Evolutionary conservation across 1,140 invertebrate species (phyloP).

Genomic region (Sesamia nonagrioides): DNA sequence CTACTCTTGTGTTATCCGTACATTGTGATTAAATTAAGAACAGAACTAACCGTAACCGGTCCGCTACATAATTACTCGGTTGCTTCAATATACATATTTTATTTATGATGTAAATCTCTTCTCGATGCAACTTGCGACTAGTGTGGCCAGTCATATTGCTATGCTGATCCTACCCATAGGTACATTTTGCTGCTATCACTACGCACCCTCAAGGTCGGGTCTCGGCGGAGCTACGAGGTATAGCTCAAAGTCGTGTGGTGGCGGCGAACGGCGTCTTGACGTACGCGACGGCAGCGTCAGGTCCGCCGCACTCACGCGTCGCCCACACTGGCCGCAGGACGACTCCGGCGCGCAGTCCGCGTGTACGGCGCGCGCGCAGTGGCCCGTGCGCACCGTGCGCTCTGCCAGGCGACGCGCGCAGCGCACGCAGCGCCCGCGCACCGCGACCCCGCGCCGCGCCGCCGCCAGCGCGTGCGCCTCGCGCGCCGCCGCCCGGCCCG

Average conservation of each 20-base stretch:
- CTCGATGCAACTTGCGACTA: too few relatives aligned
- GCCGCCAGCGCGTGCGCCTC: slow-evolving; percentile 67
- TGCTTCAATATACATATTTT: too few relatives aligned
- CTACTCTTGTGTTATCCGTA: too few relatives aligned
- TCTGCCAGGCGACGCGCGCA: slow-evolving; percentile 57
- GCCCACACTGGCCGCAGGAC: slow-evolving; percentile 67
- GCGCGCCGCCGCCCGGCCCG: slow-evolving; percentile 58
- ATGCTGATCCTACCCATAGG: not conserved
- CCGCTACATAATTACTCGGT: too few relatives aligned
- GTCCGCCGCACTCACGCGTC: slow-evolving; percentile 46
- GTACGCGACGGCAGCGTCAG: slow-evolving; percentile 48
- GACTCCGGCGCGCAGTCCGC: slow-evolving; percentile 51
- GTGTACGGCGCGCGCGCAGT: slow-evolving; percentile 65
- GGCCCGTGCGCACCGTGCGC: slow-evolving; percentile 59
- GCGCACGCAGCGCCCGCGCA: slow-evolving; percentile 62
- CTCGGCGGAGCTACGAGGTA: slow-evolving; percentile 75
- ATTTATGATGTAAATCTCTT: too few relatives aligned
- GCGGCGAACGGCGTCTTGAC: slow-evolving; percentile 52
- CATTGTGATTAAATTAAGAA: too few relatives aligned
- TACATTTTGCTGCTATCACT: slow-evolving; percentile 42
- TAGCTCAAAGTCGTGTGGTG: slow-evolving; percentile 66
- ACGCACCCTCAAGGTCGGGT: slow-evolving; percentile 79
- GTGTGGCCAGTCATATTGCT: not conserved
- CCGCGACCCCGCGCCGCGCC: slow-evolving; percentile 63
- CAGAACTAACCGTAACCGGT: too few relatives aligned